Base-by-base conservation (phyloP, 2,888 invertebrate species). In the Drosophila falleni region DNA sequence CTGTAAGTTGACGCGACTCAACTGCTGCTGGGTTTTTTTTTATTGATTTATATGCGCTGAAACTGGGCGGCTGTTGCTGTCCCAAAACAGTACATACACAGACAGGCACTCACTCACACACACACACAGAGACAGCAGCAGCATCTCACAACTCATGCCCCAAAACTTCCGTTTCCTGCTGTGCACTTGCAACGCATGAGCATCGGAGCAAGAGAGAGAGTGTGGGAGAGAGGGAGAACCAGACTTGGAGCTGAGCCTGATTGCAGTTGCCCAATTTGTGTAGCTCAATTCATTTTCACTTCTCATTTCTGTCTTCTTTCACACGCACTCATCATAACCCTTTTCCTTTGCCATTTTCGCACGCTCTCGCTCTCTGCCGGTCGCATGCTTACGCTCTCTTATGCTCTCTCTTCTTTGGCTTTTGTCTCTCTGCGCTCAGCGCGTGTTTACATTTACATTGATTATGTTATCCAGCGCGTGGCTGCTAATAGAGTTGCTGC, bases 31-130 rank as follows among this genome's bases (percentile, higher is more conserved):
- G 74, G 63, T 78, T 65, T 87, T 89, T 23, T 23, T 23, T 89
- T 90, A 90, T 90, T 90, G 90, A 90, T 90, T 90, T 90, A 88
- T 90, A 81, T 90, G 80, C 76, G 78, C 73, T 78, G 66, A 58
- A 63, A 64, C 77, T 74, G 77, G 78, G 77, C 74, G 78, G 66
- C 76, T 78, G 81, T 79, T 81, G 86, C 77, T 87, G 85, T 74
- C 86, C 86, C 86, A 85, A 87, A 81, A 81, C 81, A 62, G 71
- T 49, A 65, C 62, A 60, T 58, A 66, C 55, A 66, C 16, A 42
- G 31, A 64, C 16, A 50, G 26, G 26, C 6, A 58, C 19, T 26
- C 29, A 63, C 13, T 47, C 51, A 58, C 53, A 66, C 44, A 56
- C 41, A 69, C 61, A 19, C 19, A 56, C 50, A 49, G 23, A 4